These are phyloP conservation scores for Passer montanus DNA, from an alignment of 2,113 vertebrate genomes.

Conservation along the genomic window DNA sequence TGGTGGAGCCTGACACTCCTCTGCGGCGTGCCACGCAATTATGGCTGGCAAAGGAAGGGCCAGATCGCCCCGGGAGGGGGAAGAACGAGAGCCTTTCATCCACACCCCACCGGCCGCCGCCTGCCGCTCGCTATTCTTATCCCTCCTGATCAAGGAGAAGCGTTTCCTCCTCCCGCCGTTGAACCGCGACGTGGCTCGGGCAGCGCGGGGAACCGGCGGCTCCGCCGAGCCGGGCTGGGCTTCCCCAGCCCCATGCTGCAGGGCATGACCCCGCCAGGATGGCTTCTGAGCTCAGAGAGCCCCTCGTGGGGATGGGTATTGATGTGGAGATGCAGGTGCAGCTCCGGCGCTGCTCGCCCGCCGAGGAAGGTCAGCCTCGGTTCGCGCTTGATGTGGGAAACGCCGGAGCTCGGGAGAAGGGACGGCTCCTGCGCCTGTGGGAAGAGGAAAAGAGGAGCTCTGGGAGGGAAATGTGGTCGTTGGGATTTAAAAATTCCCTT, in stretches of 20 bases:
- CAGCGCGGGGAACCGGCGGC: not conserved
- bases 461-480: not conserved
- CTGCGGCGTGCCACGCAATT: slow-evolving; percentile 23
- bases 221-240: not conserved
- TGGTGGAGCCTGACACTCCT: not conserved
- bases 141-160: slow-evolving; percentile 45
- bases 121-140: slow-evolving; percentile 59
- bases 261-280: not conserved
- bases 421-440: accelerated
- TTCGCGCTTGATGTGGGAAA: not conserved
- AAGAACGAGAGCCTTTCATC: slow-evolving; percentile 67
- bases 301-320: accelerated
- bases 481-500: not conserved
- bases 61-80: not conserved
- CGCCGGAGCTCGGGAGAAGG: accelerated
- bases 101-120: slow-evolving; percentile 5
- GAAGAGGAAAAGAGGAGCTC: not conserved
- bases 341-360: accelerated
- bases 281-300: not conserved
- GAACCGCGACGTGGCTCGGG: not conserved
- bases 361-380: not conserved
- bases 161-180: slow-evolving; percentile 7
- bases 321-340: accelerated
- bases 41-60: not conserved
- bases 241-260: not conserved